Conservation (phyloP, 1,140 invertebrate species). For the Macrostomum lignano region DNA sequence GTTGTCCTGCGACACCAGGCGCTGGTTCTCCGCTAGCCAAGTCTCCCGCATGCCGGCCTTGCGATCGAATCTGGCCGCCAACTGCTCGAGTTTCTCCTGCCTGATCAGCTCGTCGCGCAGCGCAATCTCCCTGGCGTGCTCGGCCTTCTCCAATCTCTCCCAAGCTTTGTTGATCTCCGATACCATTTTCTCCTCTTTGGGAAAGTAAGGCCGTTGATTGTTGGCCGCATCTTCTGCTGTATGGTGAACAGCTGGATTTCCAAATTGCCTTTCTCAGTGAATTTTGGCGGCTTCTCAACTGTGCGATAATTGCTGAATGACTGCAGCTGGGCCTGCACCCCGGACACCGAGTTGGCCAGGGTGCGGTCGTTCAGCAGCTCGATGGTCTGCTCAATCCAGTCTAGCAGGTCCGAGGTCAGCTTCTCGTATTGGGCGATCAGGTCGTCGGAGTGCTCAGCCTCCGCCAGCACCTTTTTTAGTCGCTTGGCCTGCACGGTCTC, state of each 20-base stretch:
- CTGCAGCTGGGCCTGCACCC: slow-evolving; percentile 72
- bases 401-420: slow-evolving; percentile 65
- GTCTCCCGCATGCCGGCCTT: slow-evolving; percentile 97
- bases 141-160: slow-evolving; percentile 83
- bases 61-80: slow-evolving; percentile 87
- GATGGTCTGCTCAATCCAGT: slow-evolving; percentile 90
- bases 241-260: slow-evolving; percentile 86
- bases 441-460: slow-evolving; percentile 83
- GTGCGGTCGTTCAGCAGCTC: slow-evolving; percentile 60
- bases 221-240: slow-evolving; percentile 94
- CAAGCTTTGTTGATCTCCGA: slow-evolving; percentile 98
- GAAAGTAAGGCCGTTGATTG: slow-evolving; percentile 83
- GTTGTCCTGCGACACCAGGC: slow-evolving; percentile 78
- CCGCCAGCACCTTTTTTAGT: slow-evolving; percentile 67
- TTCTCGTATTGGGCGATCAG: slow-evolving; percentile 86
- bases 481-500: slow-evolving; percentile 92
- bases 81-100: slow-evolving; percentile 90
- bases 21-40: slow-evolving; percentile 93
- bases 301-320: slow-evolving; percentile 91
- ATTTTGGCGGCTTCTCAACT: slow-evolving; percentile 88
- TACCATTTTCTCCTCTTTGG: slow-evolving; percentile 86
- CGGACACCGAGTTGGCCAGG: slow-evolving; percentile 74
- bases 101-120: slow-evolving; percentile 57
- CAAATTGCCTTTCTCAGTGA: slow-evolving; percentile 67
- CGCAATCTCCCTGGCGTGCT: slow-evolving; percentile 84